Evolutionary conservation across 2,113 vertebrate species (phyloP), one percentile per base, ranked within the genome.

Genomic region (Cephalopterus ornatus): DNA sequence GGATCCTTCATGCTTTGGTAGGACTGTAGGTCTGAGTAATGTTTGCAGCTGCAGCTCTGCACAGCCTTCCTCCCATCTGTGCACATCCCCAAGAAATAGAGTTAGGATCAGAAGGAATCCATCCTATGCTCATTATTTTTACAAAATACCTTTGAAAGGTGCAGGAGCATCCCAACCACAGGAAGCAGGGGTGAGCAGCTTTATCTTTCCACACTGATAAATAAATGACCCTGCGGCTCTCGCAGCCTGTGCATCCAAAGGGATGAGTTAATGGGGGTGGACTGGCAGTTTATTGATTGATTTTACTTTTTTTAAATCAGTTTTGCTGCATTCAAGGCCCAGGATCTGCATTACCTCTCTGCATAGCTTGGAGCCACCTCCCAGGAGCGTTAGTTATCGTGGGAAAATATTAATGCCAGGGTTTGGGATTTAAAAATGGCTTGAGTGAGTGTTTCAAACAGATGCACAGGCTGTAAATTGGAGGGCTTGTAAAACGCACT

Each of bases 211-310:
- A 58, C 2, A 4, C 78, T 18, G 71, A 11, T 61, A 32, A 37
- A 80, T 49, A 56, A 55, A 50, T n/a, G 14, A 68, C 39, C 82
- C 74, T 0, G 0, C 0, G 0, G 83, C 56, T 26, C 47, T 83
- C 6, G 3, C 46, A 81, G 74, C 37, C 21, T 46, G 26, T 63
- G 39, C 56, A 7, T 66, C 32, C 56, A 21, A 70, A 73, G 72
- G 41, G 68, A 56, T n/a, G 46, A 16, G 1, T 39, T 85, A 50
- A 42, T 26, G 50, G 32, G 66, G 37, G 7, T 22, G 15, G 42
- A 11, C 46, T n/a, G 73, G 30, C 2, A 4, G 66, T n/a, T 52
- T 37, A 46, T 75, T 67, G 28, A 75, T 79, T 63, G 30, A 20
- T 49, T 87, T 50, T 8, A 41, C 8, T 55, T 61, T n/a, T 62